Conservation (phyloP, 2,888 invertebrate species). For the Cepaea hortensis region DNA sequence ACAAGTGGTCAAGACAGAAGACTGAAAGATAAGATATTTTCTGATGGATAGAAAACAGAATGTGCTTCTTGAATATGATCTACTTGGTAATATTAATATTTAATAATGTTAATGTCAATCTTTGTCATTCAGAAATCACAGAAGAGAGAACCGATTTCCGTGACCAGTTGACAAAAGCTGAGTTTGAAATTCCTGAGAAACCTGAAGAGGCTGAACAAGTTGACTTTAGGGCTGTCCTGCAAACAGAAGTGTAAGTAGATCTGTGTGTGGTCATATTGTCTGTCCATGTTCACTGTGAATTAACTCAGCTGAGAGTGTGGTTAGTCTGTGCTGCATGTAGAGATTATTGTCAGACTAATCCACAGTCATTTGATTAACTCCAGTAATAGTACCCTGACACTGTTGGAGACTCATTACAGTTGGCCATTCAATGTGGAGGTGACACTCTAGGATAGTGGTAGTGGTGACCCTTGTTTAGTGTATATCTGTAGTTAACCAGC, state of each 20-base stretch:
- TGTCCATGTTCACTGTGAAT: background rate
- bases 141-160: conserved; percentile 55
- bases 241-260: conserved; percentile 68
- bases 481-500: background rate
- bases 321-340: background rate
- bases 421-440: too few relatives aligned
- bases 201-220: conserved; percentile 62
- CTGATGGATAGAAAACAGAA: background rate
- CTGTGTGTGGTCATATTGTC: background rate
- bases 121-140: conserved; percentile 44
- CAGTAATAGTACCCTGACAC: too few relatives aligned
- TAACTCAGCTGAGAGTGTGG: background rate
- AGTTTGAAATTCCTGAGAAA: conserved; percentile 47
- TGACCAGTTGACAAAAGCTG: conserved; percentile 49
- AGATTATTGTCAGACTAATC: too few relatives aligned
- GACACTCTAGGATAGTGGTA: too few relatives aligned
- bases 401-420: too few relatives aligned
- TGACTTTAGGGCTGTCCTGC: conserved; percentile 64
- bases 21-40: background rate
- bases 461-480: background rate
- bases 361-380: too few relatives aligned
- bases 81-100: background rate
- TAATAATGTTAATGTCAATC: background rate
- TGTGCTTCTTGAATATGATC: background rate
- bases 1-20: too few relatives aligned